A percentile compares a stretch with the other conserved stretches of the same genome.
Evolutionary conservation across 1,140 invertebrate genomes (phyloP).

Genomic region (Drosophila oshimai): DNA sequence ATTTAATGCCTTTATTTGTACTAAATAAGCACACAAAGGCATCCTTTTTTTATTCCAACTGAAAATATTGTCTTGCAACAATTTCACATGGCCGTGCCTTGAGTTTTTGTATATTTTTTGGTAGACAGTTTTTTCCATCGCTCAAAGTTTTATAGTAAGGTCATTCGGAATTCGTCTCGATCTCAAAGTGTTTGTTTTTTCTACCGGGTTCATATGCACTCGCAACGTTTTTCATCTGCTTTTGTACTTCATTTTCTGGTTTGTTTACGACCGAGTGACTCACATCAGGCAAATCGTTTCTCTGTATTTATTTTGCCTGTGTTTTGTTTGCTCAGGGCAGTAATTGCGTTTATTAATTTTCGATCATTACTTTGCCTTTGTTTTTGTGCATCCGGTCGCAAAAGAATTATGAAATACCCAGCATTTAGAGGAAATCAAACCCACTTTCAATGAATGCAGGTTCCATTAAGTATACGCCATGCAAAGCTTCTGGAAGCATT

Average conservation of each 20-base stretch:
- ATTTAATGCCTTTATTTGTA: too few species aligned
- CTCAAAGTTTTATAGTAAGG: background rate
- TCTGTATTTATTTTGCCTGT: slow-evolving; percentile 25
- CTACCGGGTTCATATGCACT: slow-evolving; percentile 45
- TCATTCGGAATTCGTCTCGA: background rate
- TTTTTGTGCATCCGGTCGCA: slow-evolving; percentile 49
- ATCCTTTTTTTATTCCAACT: too few species aligned
- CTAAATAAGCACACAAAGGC: too few species aligned
- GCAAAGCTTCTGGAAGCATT: background rate
- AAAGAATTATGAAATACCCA: slow-evolving; percentile 66
- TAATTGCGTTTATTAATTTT: slow-evolving; percentile 50
- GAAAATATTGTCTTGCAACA: too few species aligned
- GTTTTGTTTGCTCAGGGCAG: slow-evolving; percentile 13
- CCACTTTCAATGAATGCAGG: background rate
- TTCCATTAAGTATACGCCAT: slow-evolving; percentile 8
- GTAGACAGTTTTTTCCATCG: too few species aligned
- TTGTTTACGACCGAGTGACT: slow-evolving; percentile 51
- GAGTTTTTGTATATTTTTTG: background rate
- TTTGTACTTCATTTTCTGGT: slow-evolving; percentile 19
- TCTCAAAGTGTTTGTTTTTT: background rate
- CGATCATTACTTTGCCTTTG: slow-evolving; percentile 43
- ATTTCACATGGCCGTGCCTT: too few species aligned
- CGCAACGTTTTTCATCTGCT: slow-evolving; percentile 35
- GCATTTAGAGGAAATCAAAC: slow-evolving; percentile 23
- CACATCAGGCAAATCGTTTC: slow-evolving; percentile 47